Base-by-base conservation (phyloP, 2,797 vertebrate species). In the Momotus momota region DNA sequence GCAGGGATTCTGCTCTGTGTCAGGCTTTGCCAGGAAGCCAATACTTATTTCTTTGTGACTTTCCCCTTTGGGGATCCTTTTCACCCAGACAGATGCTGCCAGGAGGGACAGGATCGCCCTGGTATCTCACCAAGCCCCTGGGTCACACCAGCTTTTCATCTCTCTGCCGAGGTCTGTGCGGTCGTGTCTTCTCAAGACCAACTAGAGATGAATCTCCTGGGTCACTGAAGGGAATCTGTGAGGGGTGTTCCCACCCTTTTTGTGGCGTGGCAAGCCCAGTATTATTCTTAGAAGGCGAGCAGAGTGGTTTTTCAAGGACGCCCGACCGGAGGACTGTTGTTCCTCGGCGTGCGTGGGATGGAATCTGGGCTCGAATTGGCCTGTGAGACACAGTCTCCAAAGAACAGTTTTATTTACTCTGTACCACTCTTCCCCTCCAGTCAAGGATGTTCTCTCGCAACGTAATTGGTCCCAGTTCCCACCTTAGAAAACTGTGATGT, bases 371-470 rank as follows among this genome's bases (percentile, higher is more conserved):
- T 93, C 1, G 2, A 15, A n/a, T 9, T 90, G 90, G 83, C 93
- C 94, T 77, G 86, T 4, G 93, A 90, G 96, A 84, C 79, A 17
- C 86, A 27, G 15, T 84, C 93, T 95, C 94, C 11, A 8, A 73
- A 95, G 92, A 94, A 77, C 66, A 31, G 27, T 92, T 94, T 81
- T 70, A 88, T 97, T 95, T 95, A 86, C 94, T 90, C 78, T 26
- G 6, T 81, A 81, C 86, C 93, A 27, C 81, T 93, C 93, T 91
- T 88, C 91, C 90, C 92, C 90, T 94, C 87, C 75, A 89, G 93
- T 90, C 95, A 92, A 79, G 91, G 95, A 93, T 96, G 95, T 94
- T 95, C 95, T 95, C 85, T 88, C 55, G 89, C 95, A 92, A 10
- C 22, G 45, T 93, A 96, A 95, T 91, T 90, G 91, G 93, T 96